Evolutionary conservation across 2,888 invertebrate genomes (phyloP), one percentile per base, ranked within the genome.

Genomic region (Pilophorus perplexus): DNA sequence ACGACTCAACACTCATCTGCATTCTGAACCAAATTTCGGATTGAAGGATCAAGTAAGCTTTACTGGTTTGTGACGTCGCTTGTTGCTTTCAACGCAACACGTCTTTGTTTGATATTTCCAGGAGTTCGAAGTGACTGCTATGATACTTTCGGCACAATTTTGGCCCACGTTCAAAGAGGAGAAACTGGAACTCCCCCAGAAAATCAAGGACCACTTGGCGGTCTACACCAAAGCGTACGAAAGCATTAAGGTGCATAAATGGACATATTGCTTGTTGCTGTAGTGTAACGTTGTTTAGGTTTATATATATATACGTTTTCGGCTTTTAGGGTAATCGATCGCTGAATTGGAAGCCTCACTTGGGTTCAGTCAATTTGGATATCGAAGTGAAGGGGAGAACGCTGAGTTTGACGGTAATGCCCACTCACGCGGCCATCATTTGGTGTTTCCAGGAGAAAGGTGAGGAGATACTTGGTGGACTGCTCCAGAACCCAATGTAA

Each of bases 141-240:
- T 97, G 79, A 93, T 98, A 72, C 81, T 99, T n/a, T 98, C 97
- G 0, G 93, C 94, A 1, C 96, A 98, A 77, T 99, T 97, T 80
- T 99, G 98, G 98, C 98, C 98, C 0, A 86, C 91, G 6, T 94
- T 97, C 73, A 92, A 95, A 76, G 95, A 96, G 77, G 95, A 96
- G 78, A 90, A 89, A 72, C 80, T 97, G 16, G 89, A 93, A 75
- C 78, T 97, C 50, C 96, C 96, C 0, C 83, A 84, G 25, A 82
- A 84, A 74, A 85, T 96, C 50, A 86, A 89, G 74, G 82, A 85
- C 64, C 89, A 93, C 75, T 83, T 96, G 71, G 87, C 90, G 69
- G 84, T 84, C 62, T 97, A 92, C 74, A 95, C 94, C 0, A 89
- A 88, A 75, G 87, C 89, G 0, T 97, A 93, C 79, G 94, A 96